A percentile compares a stretch with the other conserved stretches of the same genome.
These are phyloP conservation scores for Spodoptera exigua DNA, from an alignment of 2,888 invertebrate species.

Conservation along the genomic window DNA sequence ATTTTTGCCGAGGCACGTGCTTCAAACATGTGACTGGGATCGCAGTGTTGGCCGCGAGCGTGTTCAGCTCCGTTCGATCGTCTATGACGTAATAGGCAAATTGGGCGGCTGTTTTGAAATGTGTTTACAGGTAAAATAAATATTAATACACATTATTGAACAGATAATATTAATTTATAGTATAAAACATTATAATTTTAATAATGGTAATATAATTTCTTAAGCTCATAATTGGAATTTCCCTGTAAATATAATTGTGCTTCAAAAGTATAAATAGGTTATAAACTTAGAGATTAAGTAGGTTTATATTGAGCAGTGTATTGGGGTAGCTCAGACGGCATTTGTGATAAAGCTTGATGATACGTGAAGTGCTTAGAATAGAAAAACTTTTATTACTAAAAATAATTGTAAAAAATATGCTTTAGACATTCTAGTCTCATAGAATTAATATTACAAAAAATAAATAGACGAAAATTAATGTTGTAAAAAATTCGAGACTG, in stretches of 20 bases:
- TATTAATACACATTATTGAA: not conserved
- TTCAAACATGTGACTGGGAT: conserved; percentile 28
- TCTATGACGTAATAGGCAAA: conserved; percentile 8
- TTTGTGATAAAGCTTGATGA: conserved; percentile 77
- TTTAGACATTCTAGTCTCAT: conserved; percentile 43
- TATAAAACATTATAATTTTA: too few relatives aligned
- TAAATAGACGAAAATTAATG: conserved; percentile 11
- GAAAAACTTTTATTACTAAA: conserved; percentile 48
- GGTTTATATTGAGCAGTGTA: conserved; percentile 47
- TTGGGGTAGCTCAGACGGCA: conserved; percentile 68
- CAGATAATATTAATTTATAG: not conserved
- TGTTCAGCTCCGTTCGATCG: conserved; percentile 20
- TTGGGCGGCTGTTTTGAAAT: not conserved
- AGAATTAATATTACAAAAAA: conserved; percentile 20
- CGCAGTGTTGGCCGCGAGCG: conserved; percentile 23
- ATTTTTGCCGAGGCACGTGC: conserved; percentile 38
- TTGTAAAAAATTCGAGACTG: conserved; percentile 44
- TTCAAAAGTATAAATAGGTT: conserved; percentile 53
- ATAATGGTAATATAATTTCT: conserved; percentile 5
- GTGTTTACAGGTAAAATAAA: not conserved
- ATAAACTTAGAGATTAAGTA: conserved; percentile 35
- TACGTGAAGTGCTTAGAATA: conserved; percentile 50
- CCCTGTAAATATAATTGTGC: conserved; percentile 58
- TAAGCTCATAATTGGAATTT: conserved; percentile 6
- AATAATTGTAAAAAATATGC: conserved; percentile 50